Conservation (phyloP, 2,113 vertebrate species). For the Mungos mungo region DNA sequence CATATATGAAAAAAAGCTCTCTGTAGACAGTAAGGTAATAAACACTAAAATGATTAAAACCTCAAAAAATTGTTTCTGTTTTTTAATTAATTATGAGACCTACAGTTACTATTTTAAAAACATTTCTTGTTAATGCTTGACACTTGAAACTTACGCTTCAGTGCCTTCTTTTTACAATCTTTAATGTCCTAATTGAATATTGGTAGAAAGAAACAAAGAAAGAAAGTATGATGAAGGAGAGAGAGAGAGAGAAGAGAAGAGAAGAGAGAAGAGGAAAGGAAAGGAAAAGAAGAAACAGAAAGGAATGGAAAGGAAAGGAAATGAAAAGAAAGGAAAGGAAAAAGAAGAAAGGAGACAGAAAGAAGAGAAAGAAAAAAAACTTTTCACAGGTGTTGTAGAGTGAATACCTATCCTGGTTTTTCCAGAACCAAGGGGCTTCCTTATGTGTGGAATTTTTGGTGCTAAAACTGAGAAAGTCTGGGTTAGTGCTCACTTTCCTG, state of each 20-base stretch:
- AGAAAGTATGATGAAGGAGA: background rate
- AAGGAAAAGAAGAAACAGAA: background rate
- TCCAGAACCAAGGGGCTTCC: background rate
- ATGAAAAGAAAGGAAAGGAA: background rate
- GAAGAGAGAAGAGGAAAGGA: background rate
- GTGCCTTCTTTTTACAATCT: background rate
- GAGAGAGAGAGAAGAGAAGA: background rate
- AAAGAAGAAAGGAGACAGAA: background rate
- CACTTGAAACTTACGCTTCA: background rate
- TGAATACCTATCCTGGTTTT: background rate
- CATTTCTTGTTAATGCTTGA: background rate
- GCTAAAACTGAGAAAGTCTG: background rate
- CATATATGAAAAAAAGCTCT: background rate
- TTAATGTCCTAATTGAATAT: background rate
- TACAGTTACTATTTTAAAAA: background rate
- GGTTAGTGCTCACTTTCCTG: background rate
- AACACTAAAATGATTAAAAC: background rate
- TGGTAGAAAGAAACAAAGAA: background rate
- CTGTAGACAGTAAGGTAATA: background rate
- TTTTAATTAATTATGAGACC: background rate
- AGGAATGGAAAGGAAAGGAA: background rate
- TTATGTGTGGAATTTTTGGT: background rate
- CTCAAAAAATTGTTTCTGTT: background rate
- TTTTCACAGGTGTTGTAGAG: background rate
- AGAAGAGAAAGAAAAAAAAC: background rate